Base-by-base conservation (phyloP, 2,888 invertebrate genomes). In the Thelaira solivaga region DNA sequence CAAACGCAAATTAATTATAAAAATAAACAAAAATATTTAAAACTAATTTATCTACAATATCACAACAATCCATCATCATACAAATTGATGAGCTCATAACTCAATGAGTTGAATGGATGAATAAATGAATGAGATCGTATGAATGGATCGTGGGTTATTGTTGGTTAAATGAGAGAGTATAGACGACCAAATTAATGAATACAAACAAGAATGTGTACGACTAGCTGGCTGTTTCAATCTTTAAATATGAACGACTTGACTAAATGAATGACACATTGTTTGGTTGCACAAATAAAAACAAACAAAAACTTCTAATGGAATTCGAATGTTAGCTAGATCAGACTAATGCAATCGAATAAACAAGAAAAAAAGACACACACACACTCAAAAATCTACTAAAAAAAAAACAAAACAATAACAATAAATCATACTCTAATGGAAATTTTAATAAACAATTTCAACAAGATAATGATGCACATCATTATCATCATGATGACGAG, bases 261-360 rank as follows among this genome's bases (percentile, higher is more conserved):
- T 51, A 39, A 49, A 72, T 78, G 73, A 73, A 78, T 73, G 77
- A 78, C 77, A 78, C 77, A 78, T 78, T 77, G 77, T 73, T 68
- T 67, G 59, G 51, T 45, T 67, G 65, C 43, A 55, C 43, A 55
- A 57, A 49, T 20, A 68, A 68, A 49, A 68, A 69, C 59, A 69
- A 59, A 61, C 22, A 69, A 8, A 24, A 53, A 45, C 29, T 75
- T 68, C 61, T 61, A 71, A 76, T 71, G 69, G 69, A 71, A 76
- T 76, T 59, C 76, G 45, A 65, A 59, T 55, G 47, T 64, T 72
- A n/a, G n/a, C n/a, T n/a, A 57, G 18, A 59, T 59, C 45, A 8
- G 45, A 53, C 57, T 76, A 71, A 59, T 76, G 76, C 65, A 65
- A 62, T 34, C 45, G 6, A 11, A 22, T 24, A 59, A 36, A 68